A percentile compares a stretch with the other conserved stretches of the same genome.
Conservation (phyloP, 2,888 invertebrate species). For the Epiblema foenella region DNA sequence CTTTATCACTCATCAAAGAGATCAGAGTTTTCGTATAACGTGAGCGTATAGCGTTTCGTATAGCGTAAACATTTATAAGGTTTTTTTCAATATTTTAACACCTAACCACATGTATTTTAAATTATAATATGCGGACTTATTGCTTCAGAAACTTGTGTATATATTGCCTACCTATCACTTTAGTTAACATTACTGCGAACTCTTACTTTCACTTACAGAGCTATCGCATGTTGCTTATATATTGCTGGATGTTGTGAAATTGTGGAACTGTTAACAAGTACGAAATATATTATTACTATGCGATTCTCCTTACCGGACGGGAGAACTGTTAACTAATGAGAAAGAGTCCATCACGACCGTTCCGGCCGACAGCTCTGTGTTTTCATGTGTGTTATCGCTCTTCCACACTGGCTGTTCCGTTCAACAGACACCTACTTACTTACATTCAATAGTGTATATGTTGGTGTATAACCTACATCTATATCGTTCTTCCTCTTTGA, state of each 20-base stretch:
- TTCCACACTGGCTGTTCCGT: constrained; percentile 30
- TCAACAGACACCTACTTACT: neutral
- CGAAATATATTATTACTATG: neutral
- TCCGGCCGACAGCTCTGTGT: constrained; percentile 19
- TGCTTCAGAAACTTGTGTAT: too few species aligned
- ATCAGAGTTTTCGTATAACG: constrained; percentile 4
- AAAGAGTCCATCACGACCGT: constrained; percentile 9
- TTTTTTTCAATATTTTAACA: too few species aligned
- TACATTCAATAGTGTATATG: neutral
- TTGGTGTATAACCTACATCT: neutral
- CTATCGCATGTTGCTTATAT: neutral
- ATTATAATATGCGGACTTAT: too few species aligned
- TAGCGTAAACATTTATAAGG: neutral
- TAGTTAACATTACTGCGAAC: too few species aligned
- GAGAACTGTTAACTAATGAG: constrained; percentile 15
- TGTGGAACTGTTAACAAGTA: neutral
- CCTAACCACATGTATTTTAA: too few species aligned
- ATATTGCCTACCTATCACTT: too few species aligned
- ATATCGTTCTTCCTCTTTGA: neutral
- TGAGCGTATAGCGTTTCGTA: too few species aligned
- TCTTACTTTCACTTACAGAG: too few species aligned
- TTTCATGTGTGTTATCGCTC: constrained; percentile 31
- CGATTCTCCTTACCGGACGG: neutral
- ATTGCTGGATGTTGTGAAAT: neutral
- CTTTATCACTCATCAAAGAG: constrained; percentile 19